These are phyloP conservation scores for Porites australiensis DNA, from an alignment of 64 coral and sea anemone genomes.

Conservation along the genomic window DNA sequence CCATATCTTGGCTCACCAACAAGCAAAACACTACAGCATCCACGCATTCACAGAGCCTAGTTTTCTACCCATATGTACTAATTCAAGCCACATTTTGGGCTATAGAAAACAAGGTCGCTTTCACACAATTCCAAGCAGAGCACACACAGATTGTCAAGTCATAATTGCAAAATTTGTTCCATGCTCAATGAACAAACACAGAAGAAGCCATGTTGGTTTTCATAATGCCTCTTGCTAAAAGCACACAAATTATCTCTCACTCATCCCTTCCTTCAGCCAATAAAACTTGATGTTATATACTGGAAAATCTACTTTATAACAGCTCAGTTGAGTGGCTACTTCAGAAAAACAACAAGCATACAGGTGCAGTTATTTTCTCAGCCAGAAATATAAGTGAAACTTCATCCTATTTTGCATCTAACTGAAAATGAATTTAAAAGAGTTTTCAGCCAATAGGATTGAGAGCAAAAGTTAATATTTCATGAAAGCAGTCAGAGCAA, in stretches of 20 bases:
- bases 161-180: background rate
- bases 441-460: slow-evolving; percentile 69
- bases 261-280: slow-evolving; percentile 1
- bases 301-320: background rate
- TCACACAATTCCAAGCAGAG: background rate
- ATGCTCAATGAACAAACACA: slow-evolving; percentile 20
- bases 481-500: slow-evolving; percentile 51
- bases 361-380: slow-evolving; percentile 8
- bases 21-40: slow-evolving; percentile 36
- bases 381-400: slow-evolving; percentile 10
- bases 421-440: slow-evolving; percentile 91
- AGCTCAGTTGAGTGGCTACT: slow-evolving; percentile 29
- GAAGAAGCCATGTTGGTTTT: slow-evolving; percentile 32
- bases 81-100: slow-evolving; percentile 5
- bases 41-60: background rate
- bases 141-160: background rate
- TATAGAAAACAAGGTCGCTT: background rate
- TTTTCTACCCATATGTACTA: background rate
- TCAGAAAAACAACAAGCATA: background rate
- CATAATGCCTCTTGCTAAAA: slow-evolving; percentile 16
- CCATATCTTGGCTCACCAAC: slow-evolving; percentile 82
- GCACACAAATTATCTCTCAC: slow-evolving; percentile 1
- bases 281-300: slow-evolving; percentile 33
- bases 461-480: slow-evolving; percentile 81
- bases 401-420: slow-evolving; percentile 68